These are phyloP conservation scores for Tipula confusa DNA, from an alignment of 2,888 invertebrate species.

Conservation along the genomic window DNA sequence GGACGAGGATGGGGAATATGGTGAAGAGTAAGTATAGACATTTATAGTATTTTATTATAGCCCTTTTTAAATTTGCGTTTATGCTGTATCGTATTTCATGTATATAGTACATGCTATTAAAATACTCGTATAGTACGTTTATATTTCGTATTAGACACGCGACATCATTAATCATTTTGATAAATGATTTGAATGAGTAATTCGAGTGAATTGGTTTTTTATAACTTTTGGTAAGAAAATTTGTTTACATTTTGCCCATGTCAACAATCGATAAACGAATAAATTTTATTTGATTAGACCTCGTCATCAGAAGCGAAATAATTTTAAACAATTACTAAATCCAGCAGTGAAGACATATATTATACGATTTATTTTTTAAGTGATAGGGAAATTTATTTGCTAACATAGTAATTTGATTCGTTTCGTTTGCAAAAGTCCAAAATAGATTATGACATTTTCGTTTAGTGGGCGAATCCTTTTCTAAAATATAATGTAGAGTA, in stretches of 20 bases:
- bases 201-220: neutral
- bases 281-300: neutral
- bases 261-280: neutral
- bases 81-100: neutral
- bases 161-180: slow-evolving; percentile 25
- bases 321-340: too few species aligned
- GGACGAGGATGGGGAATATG: slow-evolving; percentile 39
- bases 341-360: too few species aligned
- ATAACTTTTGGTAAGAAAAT: neutral
- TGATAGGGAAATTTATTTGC: too few species aligned
- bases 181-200: neutral
- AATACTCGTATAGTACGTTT: neutral
- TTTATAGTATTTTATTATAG: neutral
- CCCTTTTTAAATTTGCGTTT: neutral
- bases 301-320: too few species aligned
- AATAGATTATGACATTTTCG: too few species aligned
- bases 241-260: neutral
- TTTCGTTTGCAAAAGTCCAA: too few species aligned
- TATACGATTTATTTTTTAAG: too few species aligned
- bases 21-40: neutral
- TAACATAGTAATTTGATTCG: too few species aligned
- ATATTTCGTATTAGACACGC: neutral
- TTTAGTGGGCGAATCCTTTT: too few species aligned
- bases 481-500: too few species aligned
- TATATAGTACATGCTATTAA: too few species aligned